These are phyloP conservation scores for Sebastes jordani DNA, from an alignment of 2,797 vertebrate species.

Conservation along the genomic window DNA sequence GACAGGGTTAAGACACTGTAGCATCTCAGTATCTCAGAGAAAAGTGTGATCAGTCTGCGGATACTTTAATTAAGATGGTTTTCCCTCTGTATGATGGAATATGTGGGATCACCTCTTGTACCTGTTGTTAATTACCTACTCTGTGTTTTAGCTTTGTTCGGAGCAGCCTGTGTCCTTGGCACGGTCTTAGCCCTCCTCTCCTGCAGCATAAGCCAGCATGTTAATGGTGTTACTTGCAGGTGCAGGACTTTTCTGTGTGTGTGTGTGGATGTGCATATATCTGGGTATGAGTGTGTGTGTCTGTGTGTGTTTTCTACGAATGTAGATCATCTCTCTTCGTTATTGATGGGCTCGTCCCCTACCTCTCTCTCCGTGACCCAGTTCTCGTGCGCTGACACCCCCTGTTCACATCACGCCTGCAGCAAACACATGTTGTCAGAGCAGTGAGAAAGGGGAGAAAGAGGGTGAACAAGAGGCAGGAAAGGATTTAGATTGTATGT, in stretches of 20 bases:
- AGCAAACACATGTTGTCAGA: conserved; percentile 60
- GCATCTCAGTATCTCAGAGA: neutral
- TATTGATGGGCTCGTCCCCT: conserved; percentile 70
- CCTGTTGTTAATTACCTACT: conserved; percentile 52
- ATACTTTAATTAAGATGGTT: conserved; percentile 43
- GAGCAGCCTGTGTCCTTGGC: conserved; percentile 52
- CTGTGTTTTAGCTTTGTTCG: conserved; percentile 16
- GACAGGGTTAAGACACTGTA: neutral
- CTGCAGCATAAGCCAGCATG: conserved; percentile 6
- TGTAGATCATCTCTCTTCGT: conserved; percentile 61
- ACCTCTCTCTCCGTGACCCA: conserved; percentile 72
- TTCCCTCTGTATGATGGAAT: conserved; percentile 5
- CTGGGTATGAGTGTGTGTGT: neutral
- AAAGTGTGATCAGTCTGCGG: neutral
- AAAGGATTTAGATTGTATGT: neutral
- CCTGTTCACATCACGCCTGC: conserved; percentile 62
- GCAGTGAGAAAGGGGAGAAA: conserved; percentile 27
- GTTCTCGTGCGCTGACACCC: conserved; percentile 67
- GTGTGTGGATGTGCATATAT: conserved; percentile 5
- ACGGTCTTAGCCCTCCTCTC: conserved; percentile 2
- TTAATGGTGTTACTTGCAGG: conserved; percentile 38
- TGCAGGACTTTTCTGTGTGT: conserved; percentile 17
- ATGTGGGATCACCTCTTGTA: conserved; percentile 45
- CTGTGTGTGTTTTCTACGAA: conserved; percentile 5
- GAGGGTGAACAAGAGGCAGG: conserved; percentile 28